Evolutionary conservation across 1,140 invertebrate species (phyloP), one percentile per base, ranked within the genome.

Genomic region (Gryon sp.): DNA sequence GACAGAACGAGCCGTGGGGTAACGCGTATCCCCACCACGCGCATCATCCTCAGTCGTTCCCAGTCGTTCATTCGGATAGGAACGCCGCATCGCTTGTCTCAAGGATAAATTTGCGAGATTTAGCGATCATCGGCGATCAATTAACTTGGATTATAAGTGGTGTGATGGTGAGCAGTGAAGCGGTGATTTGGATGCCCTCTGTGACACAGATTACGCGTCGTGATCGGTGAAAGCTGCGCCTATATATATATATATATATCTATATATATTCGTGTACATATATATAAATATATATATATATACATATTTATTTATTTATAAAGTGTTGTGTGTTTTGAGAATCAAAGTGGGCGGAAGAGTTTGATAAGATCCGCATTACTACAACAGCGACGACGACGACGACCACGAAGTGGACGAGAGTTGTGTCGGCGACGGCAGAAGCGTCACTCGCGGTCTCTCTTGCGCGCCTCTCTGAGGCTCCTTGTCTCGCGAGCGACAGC

Each of bases 41-140:
- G 2, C 3, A 2, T 36, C 15, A 50, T 52, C 73, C 80, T 82
- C 85, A 87, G 86, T 87, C 82, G 84, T 79, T 82, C 62, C 83
- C 83, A 82, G 79, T 78, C 83, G 76, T 66, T 70, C 48, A 76
- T 22, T 4, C 62, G 30, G 68, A 50, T 34, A 78, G 78, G 81
- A 76, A 45, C 65, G 81, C 57, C 65, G 62, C 41, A 57, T 45
- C 26, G 68, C 2, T 19, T 32, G 12, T 48, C 12, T 45, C 38
- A 11, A 12, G n/a, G 30, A 20, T 26, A 16, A 30, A 18, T n/a
- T 41, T 22, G 9, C 4, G 32, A 16, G 55, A 43, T 52, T 12
- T 11, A 45, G 50, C 48, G 12, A 55, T 24, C 14, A 43, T 52
- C 30, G 28, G 22, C 30, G 43, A 18, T 32, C 30, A 9, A 62